These are phyloP conservation scores for Spea multiplicata DNA, from an alignment of 2,113 vertebrate genomes.

Conservation along the genomic window DNA sequence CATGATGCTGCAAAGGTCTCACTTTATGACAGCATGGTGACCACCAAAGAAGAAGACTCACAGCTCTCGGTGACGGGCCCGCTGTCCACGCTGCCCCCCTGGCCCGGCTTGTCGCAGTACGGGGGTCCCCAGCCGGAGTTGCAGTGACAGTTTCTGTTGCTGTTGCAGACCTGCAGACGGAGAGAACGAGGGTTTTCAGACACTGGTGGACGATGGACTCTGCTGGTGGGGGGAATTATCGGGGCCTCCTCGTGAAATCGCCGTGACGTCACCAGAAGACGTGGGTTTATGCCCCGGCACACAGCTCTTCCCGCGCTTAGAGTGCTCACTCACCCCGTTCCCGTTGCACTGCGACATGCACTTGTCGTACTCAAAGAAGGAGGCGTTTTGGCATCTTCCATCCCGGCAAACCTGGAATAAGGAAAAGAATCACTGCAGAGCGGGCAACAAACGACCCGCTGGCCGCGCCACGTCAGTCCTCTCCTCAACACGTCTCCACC, in stretches of 20 bases:
- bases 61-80: slow-evolving; percentile 80
- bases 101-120: slow-evolving; percentile 79
- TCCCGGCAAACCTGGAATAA: slow-evolving; percentile 82
- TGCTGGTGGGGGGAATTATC: neutral
- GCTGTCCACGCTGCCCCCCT: slow-evolving; percentile 89
- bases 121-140: slow-evolving; percentile 84
- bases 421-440: accelerated
- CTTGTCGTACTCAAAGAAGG: slow-evolving; percentile 75
- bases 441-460: neutral
- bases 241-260: too few relatives aligned
- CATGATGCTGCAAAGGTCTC: too few relatives aligned
- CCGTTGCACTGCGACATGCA: slow-evolving; percentile 75
- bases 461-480: accelerated
- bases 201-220: neutral
- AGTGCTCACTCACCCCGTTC: slow-evolving; percentile 63
- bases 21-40: too few relatives aligned
- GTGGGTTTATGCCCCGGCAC: too few relatives aligned
- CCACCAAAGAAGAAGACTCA: slow-evolving; percentile 58
- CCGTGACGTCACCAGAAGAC: too few relatives aligned
- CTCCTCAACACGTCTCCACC: neutral
- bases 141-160: slow-evolving; percentile 91
- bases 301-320: too few relatives aligned
- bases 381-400: slow-evolving; percentile 79
- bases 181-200: neutral
- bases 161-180: slow-evolving; percentile 85